Conservation (phyloP, 1,140 invertebrate species). For the Ditylenchus dipsaci region DNA sequence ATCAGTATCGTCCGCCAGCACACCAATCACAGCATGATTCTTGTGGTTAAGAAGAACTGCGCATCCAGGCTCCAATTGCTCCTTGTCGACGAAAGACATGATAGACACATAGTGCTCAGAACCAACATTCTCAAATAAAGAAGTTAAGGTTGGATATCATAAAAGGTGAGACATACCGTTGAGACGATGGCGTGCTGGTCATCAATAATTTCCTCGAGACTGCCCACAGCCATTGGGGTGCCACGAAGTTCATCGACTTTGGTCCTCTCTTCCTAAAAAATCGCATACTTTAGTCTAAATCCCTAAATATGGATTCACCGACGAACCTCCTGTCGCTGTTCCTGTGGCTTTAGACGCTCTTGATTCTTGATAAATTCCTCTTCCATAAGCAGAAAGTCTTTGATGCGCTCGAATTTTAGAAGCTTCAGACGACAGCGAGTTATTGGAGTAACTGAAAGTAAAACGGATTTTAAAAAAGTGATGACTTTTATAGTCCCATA, state of each 20-base stretch:
- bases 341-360: constrained; percentile 92
- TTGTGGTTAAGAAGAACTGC: constrained; percentile 98
- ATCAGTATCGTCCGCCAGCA: constrained; percentile 97
- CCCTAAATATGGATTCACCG: not conserved
- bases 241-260: constrained; percentile 97
- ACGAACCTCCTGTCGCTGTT: constrained; percentile 83
- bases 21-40: constrained; percentile 94
- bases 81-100: constrained; percentile 98
- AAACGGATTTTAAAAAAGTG: no score
- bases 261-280: constrained; percentile 70
- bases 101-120: constrained; percentile 99
- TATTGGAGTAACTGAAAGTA: constrained; percentile 85
- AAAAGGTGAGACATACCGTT: constrained; percentile 62
- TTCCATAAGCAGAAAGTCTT: constrained; percentile 97
- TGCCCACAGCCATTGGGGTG: constrained; percentile 99
- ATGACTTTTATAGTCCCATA: not conserved
- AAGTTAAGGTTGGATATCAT: not conserved
- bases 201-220: constrained; percentile 97
- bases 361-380: constrained; percentile 99
- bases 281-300: not conserved
- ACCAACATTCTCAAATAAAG: constrained; percentile 72
- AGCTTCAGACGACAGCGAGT: constrained; percentile 90
- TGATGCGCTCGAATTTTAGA: constrained; percentile 91
- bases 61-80: constrained; percentile 96
- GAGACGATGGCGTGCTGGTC: constrained; percentile 99